Percentiles rank a stretch among this genome's conserved stretches.
phyloP scores from a whole-genome alignment of 2,888 invertebrate genomes.

The Neuroscelio doddi region DNA sequence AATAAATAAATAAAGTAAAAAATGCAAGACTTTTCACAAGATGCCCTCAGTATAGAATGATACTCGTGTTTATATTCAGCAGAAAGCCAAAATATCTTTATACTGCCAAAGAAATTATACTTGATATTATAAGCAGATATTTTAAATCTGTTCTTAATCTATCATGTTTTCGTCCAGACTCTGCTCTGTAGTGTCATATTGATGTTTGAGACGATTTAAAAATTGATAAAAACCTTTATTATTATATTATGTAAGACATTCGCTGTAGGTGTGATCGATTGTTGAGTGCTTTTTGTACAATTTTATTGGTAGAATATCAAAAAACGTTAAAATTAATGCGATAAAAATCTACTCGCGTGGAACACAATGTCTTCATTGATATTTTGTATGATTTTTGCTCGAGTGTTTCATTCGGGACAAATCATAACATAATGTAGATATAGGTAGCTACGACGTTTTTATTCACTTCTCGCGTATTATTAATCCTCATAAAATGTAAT shows the following conservation, averaged over 20 bases:
- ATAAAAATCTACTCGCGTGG: too few species aligned
- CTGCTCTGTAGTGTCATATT: neutral
- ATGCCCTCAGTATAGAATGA: too few species aligned
- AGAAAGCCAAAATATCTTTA: slow-evolving; percentile 15
- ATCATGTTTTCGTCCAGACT: neutral
- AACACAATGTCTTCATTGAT: neutral
- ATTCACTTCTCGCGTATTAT: too few species aligned
- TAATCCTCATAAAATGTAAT: too few species aligned
- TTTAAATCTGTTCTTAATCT: neutral
- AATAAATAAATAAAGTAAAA: too few species aligned
- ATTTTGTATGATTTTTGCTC: neutral
- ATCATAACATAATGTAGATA: too few species aligned
- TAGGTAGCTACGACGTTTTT: too few species aligned
- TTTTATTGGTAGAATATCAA: slow-evolving; percentile 8
- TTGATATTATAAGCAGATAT: slow-evolving; percentile 6
- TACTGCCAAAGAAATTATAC: slow-evolving; percentile 38
- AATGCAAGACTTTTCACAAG: too few species aligned
- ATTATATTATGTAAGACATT: neutral
- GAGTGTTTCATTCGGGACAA: neutral
- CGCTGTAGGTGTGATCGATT: slow-evolving; percentile 4
- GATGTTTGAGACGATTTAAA: neutral
- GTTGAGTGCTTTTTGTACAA: slow-evolving; percentile 4
- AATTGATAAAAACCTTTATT: neutral
- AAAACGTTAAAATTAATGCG: neutral
- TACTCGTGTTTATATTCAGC: slow-evolving; percentile 7